These are phyloP conservation scores for Python bivittatus DNA, from an alignment of 2,113 vertebrate genomes.

Conservation along the genomic window DNA sequence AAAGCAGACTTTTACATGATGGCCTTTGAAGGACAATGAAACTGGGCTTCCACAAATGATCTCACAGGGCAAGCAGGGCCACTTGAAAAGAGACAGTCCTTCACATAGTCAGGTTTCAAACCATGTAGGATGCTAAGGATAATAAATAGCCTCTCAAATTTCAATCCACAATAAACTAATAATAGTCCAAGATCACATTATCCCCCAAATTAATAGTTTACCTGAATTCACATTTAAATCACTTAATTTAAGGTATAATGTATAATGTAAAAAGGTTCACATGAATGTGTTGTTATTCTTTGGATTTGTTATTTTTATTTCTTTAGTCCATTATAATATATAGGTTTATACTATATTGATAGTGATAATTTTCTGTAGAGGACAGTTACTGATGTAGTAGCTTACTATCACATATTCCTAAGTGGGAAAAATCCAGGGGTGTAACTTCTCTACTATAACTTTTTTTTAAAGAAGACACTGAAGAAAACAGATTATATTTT, in stretches of 20 bases:
- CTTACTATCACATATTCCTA: background rate
- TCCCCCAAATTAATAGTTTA: background rate
- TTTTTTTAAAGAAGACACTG: background rate
- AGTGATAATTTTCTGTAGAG: background rate
- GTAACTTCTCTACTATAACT: background rate
- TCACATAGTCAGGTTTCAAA: too few species aligned
- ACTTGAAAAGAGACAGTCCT: too few species aligned
- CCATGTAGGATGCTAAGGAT: too few species aligned
- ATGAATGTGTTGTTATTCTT: background rate
- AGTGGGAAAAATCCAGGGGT: background rate
- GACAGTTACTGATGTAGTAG: background rate
- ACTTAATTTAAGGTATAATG: background rate
- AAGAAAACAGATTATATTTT: background rate
- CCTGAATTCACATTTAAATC: background rate
- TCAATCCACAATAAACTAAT: background rate
- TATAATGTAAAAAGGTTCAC: too few species aligned
- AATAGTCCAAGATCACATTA: background rate
- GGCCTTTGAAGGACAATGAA: too few species aligned
- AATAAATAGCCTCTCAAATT: too few species aligned
- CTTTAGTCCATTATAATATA: background rate
- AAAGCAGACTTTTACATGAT: background rate
- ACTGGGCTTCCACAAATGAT: too few species aligned
- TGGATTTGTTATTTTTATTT: background rate
- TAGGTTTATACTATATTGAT: background rate
- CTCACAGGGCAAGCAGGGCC: too few species aligned